Conservation (phyloP, 2,888 invertebrate genomes). For the Synanthedon vespiformis region DNA sequence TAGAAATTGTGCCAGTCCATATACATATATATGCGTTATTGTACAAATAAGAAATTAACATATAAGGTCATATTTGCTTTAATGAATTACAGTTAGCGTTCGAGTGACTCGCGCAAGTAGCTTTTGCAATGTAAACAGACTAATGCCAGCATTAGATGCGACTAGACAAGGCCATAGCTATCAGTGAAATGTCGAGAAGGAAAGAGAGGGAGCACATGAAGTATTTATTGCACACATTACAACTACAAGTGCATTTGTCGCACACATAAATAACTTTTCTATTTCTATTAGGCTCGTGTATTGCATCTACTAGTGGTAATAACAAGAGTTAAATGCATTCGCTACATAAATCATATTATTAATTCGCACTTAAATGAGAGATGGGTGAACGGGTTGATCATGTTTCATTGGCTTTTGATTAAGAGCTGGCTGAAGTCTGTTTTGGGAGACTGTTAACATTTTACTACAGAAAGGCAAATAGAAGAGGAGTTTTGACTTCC, state of each 20-base stretch:
- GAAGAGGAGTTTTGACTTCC: too few species aligned
- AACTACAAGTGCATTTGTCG: constrained; percentile 55
- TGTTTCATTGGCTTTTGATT: too few species aligned
- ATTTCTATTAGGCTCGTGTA: constrained; percentile 44
- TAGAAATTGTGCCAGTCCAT: too few species aligned
- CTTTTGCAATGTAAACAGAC: constrained; percentile 38
- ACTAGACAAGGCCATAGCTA: constrained; percentile 71
- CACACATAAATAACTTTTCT: constrained; percentile 54
- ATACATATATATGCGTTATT: too few species aligned
- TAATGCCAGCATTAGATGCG: constrained; percentile 69
- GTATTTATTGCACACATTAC: constrained; percentile 66
- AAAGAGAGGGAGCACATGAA: constrained; percentile 63
- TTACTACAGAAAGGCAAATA: too few species aligned
- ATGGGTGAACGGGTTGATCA: too few species aligned
- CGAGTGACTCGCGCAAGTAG: constrained; percentile 8
- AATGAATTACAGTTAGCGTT: neutral
- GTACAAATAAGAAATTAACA: neutral
- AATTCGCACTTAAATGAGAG: neutral
- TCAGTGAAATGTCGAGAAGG: constrained; percentile 69
- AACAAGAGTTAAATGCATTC: constrained; percentile 18
- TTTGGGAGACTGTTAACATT: too few species aligned
- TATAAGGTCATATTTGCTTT: neutral
- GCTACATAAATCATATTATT: neutral
- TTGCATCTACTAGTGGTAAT: constrained; percentile 27
- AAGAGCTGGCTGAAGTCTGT: too few species aligned